These are phyloP conservation scores for Procambarus virginalis DNA, from an alignment of 1,140 invertebrate species.

Conservation along the genomic window DNA sequence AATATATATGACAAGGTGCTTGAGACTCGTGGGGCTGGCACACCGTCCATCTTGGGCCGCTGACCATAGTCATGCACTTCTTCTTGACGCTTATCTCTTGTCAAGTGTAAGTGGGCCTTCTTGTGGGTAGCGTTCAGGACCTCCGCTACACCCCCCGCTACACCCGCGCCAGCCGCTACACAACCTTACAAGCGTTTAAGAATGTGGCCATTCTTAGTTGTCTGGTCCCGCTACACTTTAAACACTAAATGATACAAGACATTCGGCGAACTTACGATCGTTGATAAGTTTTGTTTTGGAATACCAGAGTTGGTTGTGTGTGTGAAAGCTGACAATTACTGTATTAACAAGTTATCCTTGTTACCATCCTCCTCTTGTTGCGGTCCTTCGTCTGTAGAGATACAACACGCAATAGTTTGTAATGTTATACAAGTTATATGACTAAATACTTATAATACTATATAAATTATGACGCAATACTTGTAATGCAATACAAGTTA, in stretches of 20 bases:
- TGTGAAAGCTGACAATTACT: neutral
- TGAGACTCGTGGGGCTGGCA: constrained; percentile 7
- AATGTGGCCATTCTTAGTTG: neutral
- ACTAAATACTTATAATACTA: too few species aligned
- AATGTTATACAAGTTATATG: too few species aligned
- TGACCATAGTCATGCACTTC: constrained; percentile 31
- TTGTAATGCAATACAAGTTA: too few species aligned
- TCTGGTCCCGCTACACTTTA: neutral
- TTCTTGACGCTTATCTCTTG: constrained; percentile 40
- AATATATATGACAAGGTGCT: constrained; percentile 14
- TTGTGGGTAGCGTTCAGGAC: neutral
- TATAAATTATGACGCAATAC: too few species aligned
- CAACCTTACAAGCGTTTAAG: neutral
- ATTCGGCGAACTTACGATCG: neutral
- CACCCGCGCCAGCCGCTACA: neutral
- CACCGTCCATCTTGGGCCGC: constrained; percentile 33
- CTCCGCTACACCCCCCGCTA: neutral
- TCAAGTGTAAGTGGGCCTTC: constrained; percentile 22
- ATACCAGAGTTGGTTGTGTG: neutral
- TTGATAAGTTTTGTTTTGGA: neutral
- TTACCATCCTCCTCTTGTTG: too few species aligned
- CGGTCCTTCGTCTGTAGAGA: too few species aligned
- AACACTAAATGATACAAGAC: neutral
- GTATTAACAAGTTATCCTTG: neutral
- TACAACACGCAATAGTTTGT: too few species aligned